A percentile compares a stretch with the other conserved stretches of the same genome.
These are phyloP conservation scores for Heliconius hermathena DNA, from an alignment of 1,140 invertebrate species.

Conservation along the genomic window DNA sequence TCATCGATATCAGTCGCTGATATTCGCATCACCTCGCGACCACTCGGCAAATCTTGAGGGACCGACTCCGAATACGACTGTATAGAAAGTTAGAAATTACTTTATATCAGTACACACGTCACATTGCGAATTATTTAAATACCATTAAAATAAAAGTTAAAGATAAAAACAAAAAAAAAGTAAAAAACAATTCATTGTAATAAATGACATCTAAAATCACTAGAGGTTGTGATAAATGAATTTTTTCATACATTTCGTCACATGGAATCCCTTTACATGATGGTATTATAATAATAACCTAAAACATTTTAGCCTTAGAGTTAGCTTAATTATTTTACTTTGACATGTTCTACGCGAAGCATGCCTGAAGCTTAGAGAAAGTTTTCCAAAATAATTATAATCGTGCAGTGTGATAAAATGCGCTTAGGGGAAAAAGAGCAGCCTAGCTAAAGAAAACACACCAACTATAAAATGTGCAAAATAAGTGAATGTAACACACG, in stretches of 20 bases:
- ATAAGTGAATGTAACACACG: conserved; percentile 76
- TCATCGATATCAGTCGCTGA: conserved; percentile 94
- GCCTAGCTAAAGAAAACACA: conserved; percentile 80
- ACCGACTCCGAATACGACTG: conserved; percentile 89
- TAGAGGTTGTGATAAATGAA: not conserved
- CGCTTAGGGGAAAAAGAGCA: conserved; percentile 75
- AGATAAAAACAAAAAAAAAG: not conserved
- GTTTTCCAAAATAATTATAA: conserved; percentile 78
- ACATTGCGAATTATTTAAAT: not conserved
- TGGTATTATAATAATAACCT: conserved; percentile 16
- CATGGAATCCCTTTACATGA: not conserved
- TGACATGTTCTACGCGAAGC: conserved; percentile 77
- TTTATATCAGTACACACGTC: conserved; percentile 3
- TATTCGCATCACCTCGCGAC: conserved; percentile 91
- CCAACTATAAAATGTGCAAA: conserved; percentile 79
- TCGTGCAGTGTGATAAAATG: conserved; percentile 80
- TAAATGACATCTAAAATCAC: conserved; percentile 4
- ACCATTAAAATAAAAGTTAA: conserved; percentile 8
- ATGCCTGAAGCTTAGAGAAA: conserved; percentile 80
- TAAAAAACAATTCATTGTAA: not conserved
- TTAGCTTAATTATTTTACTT: conserved; percentile 53
- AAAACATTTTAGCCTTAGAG: conserved; percentile 39
- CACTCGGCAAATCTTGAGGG: conserved; percentile 86
- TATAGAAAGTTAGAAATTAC: conserved; percentile 48
- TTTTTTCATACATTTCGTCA: not conserved